Conservation (phyloP, 2,888 invertebrate species). For the Carabus problematicus region DNA sequence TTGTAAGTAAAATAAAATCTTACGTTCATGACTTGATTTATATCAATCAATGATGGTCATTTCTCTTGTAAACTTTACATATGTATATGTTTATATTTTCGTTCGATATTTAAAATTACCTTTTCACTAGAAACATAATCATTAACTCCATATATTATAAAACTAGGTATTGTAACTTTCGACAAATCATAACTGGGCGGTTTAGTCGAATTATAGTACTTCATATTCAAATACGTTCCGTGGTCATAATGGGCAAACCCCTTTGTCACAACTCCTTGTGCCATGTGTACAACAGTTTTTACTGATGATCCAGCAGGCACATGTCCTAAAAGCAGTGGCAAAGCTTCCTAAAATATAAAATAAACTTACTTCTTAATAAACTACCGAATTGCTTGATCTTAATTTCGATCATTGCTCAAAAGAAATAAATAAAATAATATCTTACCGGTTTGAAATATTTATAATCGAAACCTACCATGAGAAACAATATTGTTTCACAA, state of each 20-base stretch:
- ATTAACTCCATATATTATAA: conserved; percentile 64
- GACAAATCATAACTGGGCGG: conserved; percentile 64
- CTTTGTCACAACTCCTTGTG: conserved; percentile 59
- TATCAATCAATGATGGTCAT: neutral
- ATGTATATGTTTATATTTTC: neutral
- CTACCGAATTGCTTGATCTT: neutral
- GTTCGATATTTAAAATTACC: conserved; percentile 49
- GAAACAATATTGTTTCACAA: conserved; percentile 72
- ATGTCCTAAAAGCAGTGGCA: conserved; percentile 59
- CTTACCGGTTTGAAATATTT: too few relatives aligned
- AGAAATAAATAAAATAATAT: too few relatives aligned
- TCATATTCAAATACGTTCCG: conserved; percentile 59
- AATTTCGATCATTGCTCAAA: too few relatives aligned
- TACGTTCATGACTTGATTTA: neutral
- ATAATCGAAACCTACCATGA: conserved; percentile 71
- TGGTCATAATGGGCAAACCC: conserved; percentile 64
- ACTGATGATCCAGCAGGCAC: conserved; percentile 63
- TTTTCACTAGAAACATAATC: conserved; percentile 66
- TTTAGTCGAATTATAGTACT: conserved; percentile 59
- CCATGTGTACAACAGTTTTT: conserved; percentile 62
- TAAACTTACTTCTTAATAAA: neutral
- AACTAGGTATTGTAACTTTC: conserved; percentile 62
- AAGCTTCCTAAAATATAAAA: neutral
- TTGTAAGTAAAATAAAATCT: neutral
- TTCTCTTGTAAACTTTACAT: neutral